Evolutionary conservation across 2,888 invertebrate species (phyloP).

Genomic region (Selenia dentaria): DNA sequence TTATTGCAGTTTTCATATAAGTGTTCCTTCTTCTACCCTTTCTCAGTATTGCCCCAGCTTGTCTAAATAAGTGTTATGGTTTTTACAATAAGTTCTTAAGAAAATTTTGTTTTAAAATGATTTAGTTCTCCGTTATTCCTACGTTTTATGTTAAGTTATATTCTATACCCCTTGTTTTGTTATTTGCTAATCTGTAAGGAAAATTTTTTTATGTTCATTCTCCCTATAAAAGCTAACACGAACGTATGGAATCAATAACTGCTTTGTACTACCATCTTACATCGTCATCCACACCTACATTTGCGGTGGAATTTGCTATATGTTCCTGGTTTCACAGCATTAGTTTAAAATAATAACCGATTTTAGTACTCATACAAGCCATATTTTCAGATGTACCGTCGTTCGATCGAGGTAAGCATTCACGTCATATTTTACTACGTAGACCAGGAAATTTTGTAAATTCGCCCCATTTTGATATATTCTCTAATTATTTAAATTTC

Average conservation of each 20-base stretch:
- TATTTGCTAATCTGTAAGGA: too few relatives aligned
- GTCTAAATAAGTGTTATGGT: too few relatives aligned
- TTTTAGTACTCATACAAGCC: conserved; percentile 59
- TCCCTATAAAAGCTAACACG: conserved; percentile 1
- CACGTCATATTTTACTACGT: conserved; percentile 49
- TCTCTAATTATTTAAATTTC: conserved; percentile 31
- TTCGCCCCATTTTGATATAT: conserved; percentile 46
- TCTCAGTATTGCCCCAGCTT: too few relatives aligned
- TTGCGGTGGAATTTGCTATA: conserved; percentile 59
- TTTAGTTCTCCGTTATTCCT: too few relatives aligned
- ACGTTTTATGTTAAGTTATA: too few relatives aligned
- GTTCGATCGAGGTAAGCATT: conserved; percentile 75
- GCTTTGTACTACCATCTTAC: conserved; percentile 69
- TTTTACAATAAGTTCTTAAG: too few relatives aligned
- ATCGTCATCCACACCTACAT: conserved; percentile 33
- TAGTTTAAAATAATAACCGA: conserved; percentile 40
- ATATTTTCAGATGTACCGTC: conserved; percentile 77
- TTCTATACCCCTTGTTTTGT: neutral
- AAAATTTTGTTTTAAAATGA: too few relatives aligned
- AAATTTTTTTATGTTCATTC: too few relatives aligned
- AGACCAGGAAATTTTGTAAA: conserved; percentile 74
- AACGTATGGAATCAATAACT: conserved; percentile 60
- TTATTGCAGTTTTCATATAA: too few relatives aligned
- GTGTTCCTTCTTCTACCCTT: too few relatives aligned
- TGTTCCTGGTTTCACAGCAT: conserved; percentile 63